phyloP scores from a whole-genome alignment of 2,113 vertebrate species.

The Cheirogaleus medius region DNA sequence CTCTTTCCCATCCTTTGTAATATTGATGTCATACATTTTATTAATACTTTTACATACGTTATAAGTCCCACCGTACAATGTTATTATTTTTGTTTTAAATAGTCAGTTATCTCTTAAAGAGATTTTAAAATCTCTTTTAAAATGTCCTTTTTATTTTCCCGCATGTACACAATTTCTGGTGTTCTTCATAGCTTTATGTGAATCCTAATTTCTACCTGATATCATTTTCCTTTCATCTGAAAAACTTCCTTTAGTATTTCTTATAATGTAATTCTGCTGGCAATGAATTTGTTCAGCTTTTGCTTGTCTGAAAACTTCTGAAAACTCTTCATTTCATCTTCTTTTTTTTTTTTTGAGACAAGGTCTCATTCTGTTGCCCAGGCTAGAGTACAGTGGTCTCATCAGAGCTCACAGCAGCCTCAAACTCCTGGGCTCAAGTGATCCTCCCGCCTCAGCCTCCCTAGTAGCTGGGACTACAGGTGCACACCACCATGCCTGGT shows the following conservation, averaged over 20 bases:
- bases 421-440: too few species aligned
- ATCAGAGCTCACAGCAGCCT: too few species aligned
- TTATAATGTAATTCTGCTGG: neutral
- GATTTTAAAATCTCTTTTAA: neutral
- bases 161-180: neutral
- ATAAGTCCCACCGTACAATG: neutral
- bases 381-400: too few species aligned
- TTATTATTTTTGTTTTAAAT: slow-evolving; percentile 9
- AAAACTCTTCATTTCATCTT: too few species aligned
- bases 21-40: slow-evolving; percentile 5
- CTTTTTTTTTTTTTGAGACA: too few species aligned
- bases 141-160: neutral
- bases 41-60: neutral
- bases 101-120: neutral
- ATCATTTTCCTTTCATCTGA: neutral
- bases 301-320: neutral
- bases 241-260: neutral
- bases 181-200: neutral
- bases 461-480: too few species aligned
- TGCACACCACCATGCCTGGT: too few species aligned
- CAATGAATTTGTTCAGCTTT: neutral
- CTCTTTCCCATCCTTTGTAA: neutral
- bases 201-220: neutral
- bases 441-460: too few species aligned
- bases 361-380: too few species aligned